A percentile compares a stretch with the other conserved stretches of the same genome.
Conservation (phyloP, 1,140 invertebrate species). For the Dysdera silvatica region DNA sequence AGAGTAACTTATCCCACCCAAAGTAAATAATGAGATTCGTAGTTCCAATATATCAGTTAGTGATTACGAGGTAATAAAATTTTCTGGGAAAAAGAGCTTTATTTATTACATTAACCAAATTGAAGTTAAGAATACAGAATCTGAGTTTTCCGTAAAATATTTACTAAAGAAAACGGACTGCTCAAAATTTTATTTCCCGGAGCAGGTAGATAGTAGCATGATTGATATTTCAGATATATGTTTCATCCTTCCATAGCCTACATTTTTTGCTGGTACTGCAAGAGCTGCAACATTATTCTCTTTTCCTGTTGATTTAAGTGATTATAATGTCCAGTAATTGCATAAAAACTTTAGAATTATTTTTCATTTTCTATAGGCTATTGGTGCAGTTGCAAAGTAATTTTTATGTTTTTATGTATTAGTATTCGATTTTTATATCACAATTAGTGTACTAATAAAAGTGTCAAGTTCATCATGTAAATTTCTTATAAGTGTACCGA, state of each 20-base stretch:
- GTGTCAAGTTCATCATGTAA: not conserved
- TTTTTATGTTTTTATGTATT: not conserved
- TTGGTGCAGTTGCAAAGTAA: not conserved
- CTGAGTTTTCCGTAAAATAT: not conserved
- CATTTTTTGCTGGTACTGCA: not conserved
- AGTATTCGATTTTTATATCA: not conserved
- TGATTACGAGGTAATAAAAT: not conserved
- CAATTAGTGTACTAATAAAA: not conserved
- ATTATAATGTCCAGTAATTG: not conserved
- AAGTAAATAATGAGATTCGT: not conserved
- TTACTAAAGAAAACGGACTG: not conserved
- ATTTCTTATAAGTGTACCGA: not conserved
- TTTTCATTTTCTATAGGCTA: not conserved
- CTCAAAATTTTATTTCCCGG: not conserved
- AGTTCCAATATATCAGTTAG: not conserved
- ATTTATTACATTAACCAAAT: not conserved
- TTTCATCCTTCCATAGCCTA: not conserved
- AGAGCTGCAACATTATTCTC: not conserved
- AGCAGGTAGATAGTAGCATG: not conserved
- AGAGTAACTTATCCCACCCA: not conserved
- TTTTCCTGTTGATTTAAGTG: not conserved
- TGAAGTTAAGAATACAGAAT: not conserved
- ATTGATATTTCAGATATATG: not conserved
- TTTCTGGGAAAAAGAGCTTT: not conserved
- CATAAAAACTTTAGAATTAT: not conserved